phyloP scores from a whole-genome alignment of 2,113 vertebrate genomes.

The Eublepharis macularius region DNA sequence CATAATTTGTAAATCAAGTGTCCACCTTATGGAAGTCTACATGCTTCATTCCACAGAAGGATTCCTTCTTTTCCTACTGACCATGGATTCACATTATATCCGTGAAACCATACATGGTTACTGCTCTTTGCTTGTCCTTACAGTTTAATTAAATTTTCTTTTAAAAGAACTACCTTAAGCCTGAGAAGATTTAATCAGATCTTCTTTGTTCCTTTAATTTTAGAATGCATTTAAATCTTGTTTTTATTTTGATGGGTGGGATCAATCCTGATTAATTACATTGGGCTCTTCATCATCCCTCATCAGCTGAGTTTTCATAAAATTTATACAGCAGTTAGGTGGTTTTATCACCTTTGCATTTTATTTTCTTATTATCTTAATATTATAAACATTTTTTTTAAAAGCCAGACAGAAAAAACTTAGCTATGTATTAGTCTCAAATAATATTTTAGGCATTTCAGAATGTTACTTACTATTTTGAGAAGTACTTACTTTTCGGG shows the following conservation, averaged over 20 bases:
- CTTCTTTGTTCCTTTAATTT: background rate
- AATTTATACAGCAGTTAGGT: background rate
- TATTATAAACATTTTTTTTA: background rate
- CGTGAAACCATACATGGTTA: background rate
- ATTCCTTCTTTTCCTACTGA: background rate
- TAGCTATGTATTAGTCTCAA: background rate
- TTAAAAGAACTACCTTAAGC: background rate
- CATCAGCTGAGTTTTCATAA: background rate
- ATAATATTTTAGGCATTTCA: background rate
- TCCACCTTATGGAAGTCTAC: no score
- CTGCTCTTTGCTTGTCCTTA: background rate
- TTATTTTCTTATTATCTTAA: background rate
- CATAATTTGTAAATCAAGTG: background rate
- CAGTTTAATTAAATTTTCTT: background rate
- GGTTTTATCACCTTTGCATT: background rate
- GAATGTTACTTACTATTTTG: conserved; percentile 20
- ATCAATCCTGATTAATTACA: background rate
- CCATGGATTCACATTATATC: background rate
- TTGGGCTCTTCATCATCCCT: background rate
- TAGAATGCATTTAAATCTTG: background rate
- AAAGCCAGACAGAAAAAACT: no score
- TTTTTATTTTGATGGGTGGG: background rate
- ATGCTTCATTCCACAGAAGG: background rate
- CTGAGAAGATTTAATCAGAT: background rate
- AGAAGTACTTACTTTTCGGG: conserved; percentile 88